These are phyloP conservation scores for Apogon hyalosoma DNA, from an alignment of 2,797 vertebrate genomes.

Conservation along the genomic window DNA sequence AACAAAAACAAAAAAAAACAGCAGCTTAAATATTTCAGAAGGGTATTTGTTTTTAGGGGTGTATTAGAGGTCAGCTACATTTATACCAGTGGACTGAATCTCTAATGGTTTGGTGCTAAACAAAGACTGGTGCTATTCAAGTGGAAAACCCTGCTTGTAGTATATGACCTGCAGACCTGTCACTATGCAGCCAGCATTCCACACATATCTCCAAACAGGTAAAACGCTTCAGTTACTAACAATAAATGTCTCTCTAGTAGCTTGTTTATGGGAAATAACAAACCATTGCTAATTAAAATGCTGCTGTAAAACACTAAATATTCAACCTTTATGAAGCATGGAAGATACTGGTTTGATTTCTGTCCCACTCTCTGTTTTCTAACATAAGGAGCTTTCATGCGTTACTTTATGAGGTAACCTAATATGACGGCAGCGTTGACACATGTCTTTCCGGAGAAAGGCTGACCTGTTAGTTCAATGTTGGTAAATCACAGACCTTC, in stretches of 20 bases:
- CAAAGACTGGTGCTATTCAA: conserved; percentile 55
- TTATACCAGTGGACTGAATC: conserved; percentile 36
- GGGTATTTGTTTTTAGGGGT: conserved; percentile 9
- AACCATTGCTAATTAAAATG: conserved; percentile 61
- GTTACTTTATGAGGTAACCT: conserved; percentile 46
- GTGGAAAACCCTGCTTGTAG: conserved; percentile 23
- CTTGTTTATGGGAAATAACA: conserved; percentile 40
- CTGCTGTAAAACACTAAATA: conserved; percentile 36
- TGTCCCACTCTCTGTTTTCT: conserved; percentile 1
- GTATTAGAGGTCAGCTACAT: conserved; percentile 9
- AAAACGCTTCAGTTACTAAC: conserved; percentile 63
- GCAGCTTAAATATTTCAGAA: conserved; percentile 2
- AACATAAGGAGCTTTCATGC: conserved; percentile 51
- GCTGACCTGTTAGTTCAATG: conserved; percentile 40
- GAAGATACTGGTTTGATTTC: conserved; percentile 41
- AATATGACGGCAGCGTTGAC: conserved; percentile 30
- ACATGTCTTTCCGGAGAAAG: conserved; percentile 36
- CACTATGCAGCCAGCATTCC: conserved; percentile 52
- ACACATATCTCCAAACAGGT: conserved; percentile 49
- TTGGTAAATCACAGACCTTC: conserved; percentile 33
- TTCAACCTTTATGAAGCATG: conserved; percentile 13
- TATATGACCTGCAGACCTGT: conserved; percentile 32
- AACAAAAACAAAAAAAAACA: not conserved
- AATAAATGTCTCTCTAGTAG: conserved; percentile 46
- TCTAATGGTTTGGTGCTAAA: conserved; percentile 40